These are phyloP conservation scores for Drosophila varians DNA, from an alignment of 1,140 invertebrate species.

Conservation along the genomic window DNA sequence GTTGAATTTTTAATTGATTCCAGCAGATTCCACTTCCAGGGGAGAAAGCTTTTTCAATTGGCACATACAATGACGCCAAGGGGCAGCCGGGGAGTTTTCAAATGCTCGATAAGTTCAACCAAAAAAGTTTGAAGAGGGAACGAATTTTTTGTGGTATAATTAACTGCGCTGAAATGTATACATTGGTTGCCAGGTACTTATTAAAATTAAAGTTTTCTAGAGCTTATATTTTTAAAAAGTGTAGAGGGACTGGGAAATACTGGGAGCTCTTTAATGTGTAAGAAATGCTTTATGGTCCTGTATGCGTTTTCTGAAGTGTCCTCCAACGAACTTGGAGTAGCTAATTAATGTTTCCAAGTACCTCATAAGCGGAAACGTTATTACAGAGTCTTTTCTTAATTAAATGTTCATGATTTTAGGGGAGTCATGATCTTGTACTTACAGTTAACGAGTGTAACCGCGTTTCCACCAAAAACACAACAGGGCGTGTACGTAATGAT, in stretches of 20 bases:
- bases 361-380: conserved; percentile 31
- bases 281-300: conserved; percentile 11
- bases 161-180: not conserved
- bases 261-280: not conserved
- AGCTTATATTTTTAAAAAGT: not conserved
- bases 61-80: conserved; percentile 6
- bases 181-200: not conserved
- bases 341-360: conserved; percentile 20
- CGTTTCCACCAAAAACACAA: not conserved
- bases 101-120: not conserved
- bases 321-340: not conserved
- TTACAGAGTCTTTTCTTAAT: conserved; percentile 21
- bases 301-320: not conserved
- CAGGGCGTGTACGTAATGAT: not conserved
- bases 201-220: not conserved
- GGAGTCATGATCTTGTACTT: conserved; percentile 1
- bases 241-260: not conserved
- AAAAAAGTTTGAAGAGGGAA: not conserved
- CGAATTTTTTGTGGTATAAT: not conserved
- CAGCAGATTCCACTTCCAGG: conserved; percentile 18
- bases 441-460: not conserved
- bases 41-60: conserved; percentile 34
- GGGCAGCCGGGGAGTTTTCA: conserved; percentile 16
- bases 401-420: conserved; percentile 27
- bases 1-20: conserved; percentile 69